Evolutionary conservation across 2,113 vertebrate genomes (phyloP), one percentile per base, ranked within the genome.

Genomic region (Camelus dromedarius): DNA sequence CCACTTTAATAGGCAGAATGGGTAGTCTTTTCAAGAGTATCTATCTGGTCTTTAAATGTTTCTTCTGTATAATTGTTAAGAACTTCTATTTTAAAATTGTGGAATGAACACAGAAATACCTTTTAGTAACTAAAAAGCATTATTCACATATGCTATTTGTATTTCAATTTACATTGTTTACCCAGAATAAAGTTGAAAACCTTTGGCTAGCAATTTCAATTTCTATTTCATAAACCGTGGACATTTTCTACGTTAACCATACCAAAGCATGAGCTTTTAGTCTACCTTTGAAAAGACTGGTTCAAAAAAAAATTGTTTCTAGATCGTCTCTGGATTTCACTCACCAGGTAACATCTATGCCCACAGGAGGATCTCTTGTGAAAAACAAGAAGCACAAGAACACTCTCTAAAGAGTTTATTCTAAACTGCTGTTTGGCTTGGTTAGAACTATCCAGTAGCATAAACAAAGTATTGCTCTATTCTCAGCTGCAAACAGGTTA

Each of bases 321-420:
- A 86, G 28, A n/a, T 28, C 64, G 76, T 98, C 58, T 92, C 75
- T 48, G 76, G 28, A 86, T 88, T 97, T 97, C 92, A 35, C 87
- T 95, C 73, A 92, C 69, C 85, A 97, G 60, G 19, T 77, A 90
- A 69, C 81, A 30, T 84, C 30, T 32, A 15, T 90, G 92, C 77
- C 66, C 93, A 58, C 72, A 95, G 75, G 30, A 46, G 95, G 46
- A 96, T 48, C 85, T 95, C 91, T 96, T 96, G 67, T 95, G 73
- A 93, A 82, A 8, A 1, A 35, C 62, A 97, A 72, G 6, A 62
- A 18, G 3, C 69, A 81, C 76, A 67, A 38, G 85, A 56, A 92
- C n/a, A 67, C 83, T 46, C n/a, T 60, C 28, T 79, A 26, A 56
- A 83, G 50, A 87, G 30, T 67, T 48, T 69, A n/a, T 60, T 66